A percentile compares a stretch with the other conserved stretches of the same genome.
Evolutionary conservation across 2,888 invertebrate species (phyloP).

Genomic region (Sylvicola cinctus): DNA sequence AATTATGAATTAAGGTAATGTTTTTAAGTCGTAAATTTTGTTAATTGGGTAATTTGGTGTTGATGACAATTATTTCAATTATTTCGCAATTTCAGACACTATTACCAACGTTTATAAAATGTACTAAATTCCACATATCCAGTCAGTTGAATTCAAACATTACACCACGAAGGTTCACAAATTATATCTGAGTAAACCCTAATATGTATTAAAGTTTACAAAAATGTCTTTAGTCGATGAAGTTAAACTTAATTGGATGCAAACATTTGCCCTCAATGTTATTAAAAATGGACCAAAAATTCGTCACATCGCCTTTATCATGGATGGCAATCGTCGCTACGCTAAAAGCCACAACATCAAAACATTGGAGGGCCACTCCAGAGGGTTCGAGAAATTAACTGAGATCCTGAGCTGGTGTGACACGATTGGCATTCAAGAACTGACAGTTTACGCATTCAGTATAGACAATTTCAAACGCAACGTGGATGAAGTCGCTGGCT

Average conservation of each 20-base stretch:
- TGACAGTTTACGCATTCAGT: conserved; percentile 96
- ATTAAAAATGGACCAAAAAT: conserved; percentile 70
- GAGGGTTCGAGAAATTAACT: conserved; percentile 63
- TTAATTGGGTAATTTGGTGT: too few relatives aligned
- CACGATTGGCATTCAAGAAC: conserved; percentile 77
- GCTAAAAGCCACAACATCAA: conserved; percentile 60
- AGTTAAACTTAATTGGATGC: conserved; percentile 49
- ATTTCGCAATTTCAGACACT: too few relatives aligned
- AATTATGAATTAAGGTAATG: too few relatives aligned
- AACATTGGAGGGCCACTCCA: conserved; percentile 60
- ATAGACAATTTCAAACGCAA: conserved; percentile 95
- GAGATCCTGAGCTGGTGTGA: conserved; percentile 67
- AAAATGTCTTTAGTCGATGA: conserved; percentile 71
- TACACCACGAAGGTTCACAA: too few relatives aligned
- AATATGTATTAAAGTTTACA: too few relatives aligned
- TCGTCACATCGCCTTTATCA: conserved; percentile 86
- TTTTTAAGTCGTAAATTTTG: too few relatives aligned
- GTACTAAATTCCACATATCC: too few relatives aligned
- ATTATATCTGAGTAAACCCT: too few relatives aligned
- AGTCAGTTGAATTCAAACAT: too few relatives aligned
- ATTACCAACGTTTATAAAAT: too few relatives aligned
- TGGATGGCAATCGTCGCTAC: conserved; percentile 94
- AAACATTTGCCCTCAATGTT: conserved; percentile 49
- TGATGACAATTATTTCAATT: too few relatives aligned
- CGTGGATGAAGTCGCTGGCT: conserved; percentile 67